A percentile compares a stretch with the other conserved stretches of the same genome.
These are phyloP conservation scores for Chamaetylas fuelleborni DNA, from an alignment of 2,113 vertebrate species.

Conservation along the genomic window DNA sequence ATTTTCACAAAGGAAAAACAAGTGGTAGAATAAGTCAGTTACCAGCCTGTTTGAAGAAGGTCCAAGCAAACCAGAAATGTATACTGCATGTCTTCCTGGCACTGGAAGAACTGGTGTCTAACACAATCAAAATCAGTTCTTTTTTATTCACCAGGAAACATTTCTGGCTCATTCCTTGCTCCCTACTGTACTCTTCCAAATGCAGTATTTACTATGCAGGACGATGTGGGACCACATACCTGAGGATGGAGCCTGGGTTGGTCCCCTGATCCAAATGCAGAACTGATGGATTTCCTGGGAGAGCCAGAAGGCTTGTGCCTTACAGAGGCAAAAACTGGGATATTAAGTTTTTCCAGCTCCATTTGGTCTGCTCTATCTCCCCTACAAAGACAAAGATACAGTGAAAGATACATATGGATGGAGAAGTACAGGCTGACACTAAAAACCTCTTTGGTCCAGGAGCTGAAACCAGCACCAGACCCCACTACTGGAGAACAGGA, in stretches of 20 bases:
- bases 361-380: not conserved
- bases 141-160: conserved; percentile 24
- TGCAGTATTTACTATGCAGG: not conserved
- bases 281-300: not conserved
- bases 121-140: conserved; percentile 21
- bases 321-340: not conserved
- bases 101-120: conserved; percentile 9
- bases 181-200: not conserved
- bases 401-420: not conserved
- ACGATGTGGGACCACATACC: not conserved
- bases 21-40: conserved; percentile 25
- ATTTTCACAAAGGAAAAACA: conserved; percentile 30
- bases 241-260: not conserved
- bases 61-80: conserved; percentile 29
- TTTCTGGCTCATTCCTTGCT: not conserved
- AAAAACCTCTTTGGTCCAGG: not conserved
- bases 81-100: conserved; percentile 6
- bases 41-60: conserved; percentile 47
- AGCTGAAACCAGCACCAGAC: not conserved
- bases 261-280: not conserved
- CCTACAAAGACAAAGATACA: not conserved
- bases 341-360: not conserved
- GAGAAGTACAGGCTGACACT: not conserved
- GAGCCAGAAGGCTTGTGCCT: not conserved
- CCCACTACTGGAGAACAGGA: not conserved